Conservation (phyloP, 2,888 invertebrate species). For the Dicyrtoma fusca region DNA sequence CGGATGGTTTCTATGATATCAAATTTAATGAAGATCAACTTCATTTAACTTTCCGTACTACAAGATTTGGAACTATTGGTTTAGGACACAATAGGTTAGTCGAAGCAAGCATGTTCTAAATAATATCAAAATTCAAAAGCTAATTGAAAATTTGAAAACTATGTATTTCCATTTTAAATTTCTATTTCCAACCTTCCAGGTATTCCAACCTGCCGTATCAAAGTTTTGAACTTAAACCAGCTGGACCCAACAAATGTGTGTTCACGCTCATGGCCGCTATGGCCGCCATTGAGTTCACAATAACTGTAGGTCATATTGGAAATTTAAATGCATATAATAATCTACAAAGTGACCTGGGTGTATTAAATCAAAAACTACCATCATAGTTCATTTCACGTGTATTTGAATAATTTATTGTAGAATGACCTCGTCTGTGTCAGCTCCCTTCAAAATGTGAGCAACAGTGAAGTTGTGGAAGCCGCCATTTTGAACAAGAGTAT, state of each 20-base stretch:
- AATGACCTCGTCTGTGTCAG: slow-evolving; percentile 61
- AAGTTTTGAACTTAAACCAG: slow-evolving; percentile 80
- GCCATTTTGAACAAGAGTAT: slow-evolving; percentile 66
- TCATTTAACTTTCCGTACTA: slow-evolving; percentile 67
- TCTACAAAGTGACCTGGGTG: too few species aligned
- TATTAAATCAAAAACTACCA: not conserved
- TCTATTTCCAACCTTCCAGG: too few species aligned
- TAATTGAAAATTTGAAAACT: too few species aligned
- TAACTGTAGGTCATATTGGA: slow-evolving; percentile 36
- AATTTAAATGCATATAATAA: too few species aligned
- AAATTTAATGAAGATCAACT: slow-evolving; percentile 81
- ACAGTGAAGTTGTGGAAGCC: slow-evolving; percentile 65
- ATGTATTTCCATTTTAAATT: too few species aligned
- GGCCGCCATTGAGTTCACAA: slow-evolving; percentile 51
- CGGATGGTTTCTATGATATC: slow-evolving; percentile 73
- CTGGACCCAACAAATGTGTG: slow-evolving; percentile 47
- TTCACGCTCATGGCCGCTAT: slow-evolving; percentile 50
- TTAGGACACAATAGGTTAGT: slow-evolving; percentile 68
- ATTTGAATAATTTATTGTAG: slow-evolving; percentile 54
- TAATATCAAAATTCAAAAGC: too few species aligned
- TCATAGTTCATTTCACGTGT: not conserved
- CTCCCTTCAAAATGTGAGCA: slow-evolving; percentile 68
- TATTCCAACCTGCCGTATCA: slow-evolving; percentile 84
- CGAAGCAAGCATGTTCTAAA: not conserved
- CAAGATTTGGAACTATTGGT: slow-evolving; percentile 72